Percentiles rank a stretch among this genome's conserved stretches.
Conservation (phyloP, 2,888 invertebrate species). For the Caenorhabditis imperialis region DNA sequence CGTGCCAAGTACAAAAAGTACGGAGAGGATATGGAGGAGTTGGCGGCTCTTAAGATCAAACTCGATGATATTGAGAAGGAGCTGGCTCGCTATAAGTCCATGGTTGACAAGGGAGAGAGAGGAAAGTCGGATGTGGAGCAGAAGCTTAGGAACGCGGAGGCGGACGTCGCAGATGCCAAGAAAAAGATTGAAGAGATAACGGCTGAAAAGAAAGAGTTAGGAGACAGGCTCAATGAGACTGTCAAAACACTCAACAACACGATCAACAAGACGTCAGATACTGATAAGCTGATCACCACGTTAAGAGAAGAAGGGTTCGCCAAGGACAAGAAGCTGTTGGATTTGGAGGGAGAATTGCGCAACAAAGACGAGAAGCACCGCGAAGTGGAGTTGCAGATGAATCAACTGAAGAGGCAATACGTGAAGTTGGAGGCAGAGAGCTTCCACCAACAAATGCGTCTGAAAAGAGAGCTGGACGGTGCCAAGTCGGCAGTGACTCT, state of each 20-base stretch:
- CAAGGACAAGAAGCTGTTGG: constrained; percentile 44
- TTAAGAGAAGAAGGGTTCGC: constrained; percentile 44
- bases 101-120: constrained; percentile 34
- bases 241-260: constrained; percentile 30
- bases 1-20: constrained; percentile 38
- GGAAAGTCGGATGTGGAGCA: constrained; percentile 26
- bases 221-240: constrained; percentile 44
- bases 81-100: constrained; percentile 18
- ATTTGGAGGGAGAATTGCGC: constrained; percentile 24
- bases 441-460: constrained; percentile 57
- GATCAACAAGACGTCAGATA: constrained; percentile 31
- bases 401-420: constrained; percentile 52
- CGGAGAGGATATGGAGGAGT: constrained; percentile 45
- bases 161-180: constrained; percentile 7
- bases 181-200: constrained; percentile 39
- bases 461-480: constrained; percentile 50
- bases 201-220: constrained; percentile 48
- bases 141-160: constrained; percentile 14
- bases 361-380: constrained; percentile 58
- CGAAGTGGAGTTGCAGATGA: constrained; percentile 51
- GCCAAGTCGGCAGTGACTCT: constrained; percentile 24
- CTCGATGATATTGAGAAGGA: constrained; percentile 38
- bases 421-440: constrained; percentile 56
- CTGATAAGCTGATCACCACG: constrained; percentile 20
- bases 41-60: constrained; percentile 43